phyloP scores from a whole-genome alignment of 2,113 vertebrate species.

The Rhabdomys dilectus region DNA sequence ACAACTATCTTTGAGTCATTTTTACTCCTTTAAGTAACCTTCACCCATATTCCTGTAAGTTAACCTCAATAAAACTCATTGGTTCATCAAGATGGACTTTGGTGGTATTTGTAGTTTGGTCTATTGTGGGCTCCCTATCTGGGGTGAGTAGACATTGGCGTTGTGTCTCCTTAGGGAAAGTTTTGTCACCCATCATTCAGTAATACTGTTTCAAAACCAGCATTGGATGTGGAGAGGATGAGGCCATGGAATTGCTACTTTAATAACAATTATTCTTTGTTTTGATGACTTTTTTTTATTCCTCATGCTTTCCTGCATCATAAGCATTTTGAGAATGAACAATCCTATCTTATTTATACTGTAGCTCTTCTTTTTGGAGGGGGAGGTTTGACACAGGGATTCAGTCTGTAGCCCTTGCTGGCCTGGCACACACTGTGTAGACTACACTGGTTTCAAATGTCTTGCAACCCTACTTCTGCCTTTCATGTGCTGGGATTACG shows the following conservation, averaged over 20 bases:
- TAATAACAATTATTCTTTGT: neutral
- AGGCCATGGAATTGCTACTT: neutral
- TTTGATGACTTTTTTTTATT: neutral
- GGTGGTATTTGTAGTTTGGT: neutral
- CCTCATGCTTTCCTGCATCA: neutral
- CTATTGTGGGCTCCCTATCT: neutral
- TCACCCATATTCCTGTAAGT: neutral
- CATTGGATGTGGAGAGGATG: neutral
- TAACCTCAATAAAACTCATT: neutral
- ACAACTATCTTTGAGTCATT: neutral
- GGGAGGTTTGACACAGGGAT: neutral
- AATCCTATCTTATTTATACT: neutral
- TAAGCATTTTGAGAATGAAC: neutral
- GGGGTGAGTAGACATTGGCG: neutral
- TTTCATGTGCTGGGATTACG: neutral
- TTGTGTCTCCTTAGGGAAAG: neutral
- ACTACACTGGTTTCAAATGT: too few relatives aligned
- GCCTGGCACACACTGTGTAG: neutral
- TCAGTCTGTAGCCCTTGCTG: neutral
- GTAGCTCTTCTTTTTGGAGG: neutral
- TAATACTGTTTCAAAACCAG: neutral
- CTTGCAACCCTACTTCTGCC: neutral
- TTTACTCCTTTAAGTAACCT: neutral
- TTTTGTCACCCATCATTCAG: neutral
- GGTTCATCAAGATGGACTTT: neutral